These are phyloP conservation scores for Melanostoma mellinum DNA, from an alignment of 2,888 invertebrate species.

Conservation along the genomic window DNA sequence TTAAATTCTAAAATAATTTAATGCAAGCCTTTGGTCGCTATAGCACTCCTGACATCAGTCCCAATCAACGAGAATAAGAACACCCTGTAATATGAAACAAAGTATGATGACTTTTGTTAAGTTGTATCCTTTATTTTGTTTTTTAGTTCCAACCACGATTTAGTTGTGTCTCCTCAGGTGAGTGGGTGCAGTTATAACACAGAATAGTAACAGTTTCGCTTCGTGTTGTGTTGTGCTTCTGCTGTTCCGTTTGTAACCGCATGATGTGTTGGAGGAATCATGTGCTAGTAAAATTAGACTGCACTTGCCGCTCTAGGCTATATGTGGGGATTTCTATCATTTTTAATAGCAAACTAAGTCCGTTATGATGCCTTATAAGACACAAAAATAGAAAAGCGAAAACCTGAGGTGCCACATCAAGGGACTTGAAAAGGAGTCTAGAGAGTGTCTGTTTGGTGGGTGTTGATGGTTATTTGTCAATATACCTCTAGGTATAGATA, in stretches of 20 bases:
- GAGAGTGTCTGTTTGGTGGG: too few relatives aligned
- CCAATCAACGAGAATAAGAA: neutral
- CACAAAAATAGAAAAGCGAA: too few relatives aligned
- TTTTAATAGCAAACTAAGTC: conserved; percentile 13
- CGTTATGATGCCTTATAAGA: neutral
- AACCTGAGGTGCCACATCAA: too few relatives aligned
- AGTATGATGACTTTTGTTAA: conserved; percentile 53
- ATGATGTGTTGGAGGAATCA: conserved; percentile 12
- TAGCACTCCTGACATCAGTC: too few relatives aligned
- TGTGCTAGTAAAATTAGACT: conserved; percentile 7
- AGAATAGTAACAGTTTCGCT: conserved; percentile 45
- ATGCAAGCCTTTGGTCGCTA: too few relatives aligned
- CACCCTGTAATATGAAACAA: neutral
- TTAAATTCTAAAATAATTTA: too few relatives aligned
- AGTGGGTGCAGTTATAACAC: conserved; percentile 51
- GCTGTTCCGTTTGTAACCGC: neutral
- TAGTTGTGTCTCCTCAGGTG: conserved; percentile 43
- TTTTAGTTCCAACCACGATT: conserved; percentile 60
- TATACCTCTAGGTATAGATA: too few relatives aligned
- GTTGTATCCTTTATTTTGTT: conserved; percentile 37
- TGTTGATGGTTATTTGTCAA: too few relatives aligned
- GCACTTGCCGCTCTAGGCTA: conserved; percentile 4
- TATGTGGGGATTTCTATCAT: conserved; percentile 22
- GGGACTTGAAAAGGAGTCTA: too few relatives aligned
- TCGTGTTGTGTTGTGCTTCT: neutral